phyloP scores from a whole-genome alignment of 2,888 invertebrate genomes.

The Caenorhabditis japonica region DNA sequence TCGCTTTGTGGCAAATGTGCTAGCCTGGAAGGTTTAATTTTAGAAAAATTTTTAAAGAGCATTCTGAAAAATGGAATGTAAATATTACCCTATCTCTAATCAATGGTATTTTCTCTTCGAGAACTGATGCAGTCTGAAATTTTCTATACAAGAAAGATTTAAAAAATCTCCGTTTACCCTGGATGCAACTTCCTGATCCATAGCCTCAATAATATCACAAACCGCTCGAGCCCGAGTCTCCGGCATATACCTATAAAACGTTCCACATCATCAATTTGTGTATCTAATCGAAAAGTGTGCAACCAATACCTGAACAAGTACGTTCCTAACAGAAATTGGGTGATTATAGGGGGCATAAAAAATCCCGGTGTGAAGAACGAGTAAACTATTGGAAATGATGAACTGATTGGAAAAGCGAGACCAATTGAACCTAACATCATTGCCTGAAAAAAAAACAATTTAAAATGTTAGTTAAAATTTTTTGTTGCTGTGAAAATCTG shows the following conservation, averaged over 20 bases:
- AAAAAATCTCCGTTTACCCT: slow-evolving; percentile 26
- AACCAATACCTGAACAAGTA: slow-evolving; percentile 29
- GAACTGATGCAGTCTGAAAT: slow-evolving; percentile 25
- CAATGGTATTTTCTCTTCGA: slow-evolving; percentile 23
- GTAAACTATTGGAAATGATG: slow-evolving; percentile 49
- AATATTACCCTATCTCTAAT: slow-evolving; percentile 23
- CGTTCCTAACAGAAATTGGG: slow-evolving; percentile 30
- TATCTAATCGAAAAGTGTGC: no score
- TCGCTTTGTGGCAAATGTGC: slow-evolving; percentile 27
- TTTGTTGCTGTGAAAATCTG: neutral
- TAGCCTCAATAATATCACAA: slow-evolving; percentile 55
- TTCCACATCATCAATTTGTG: no score
- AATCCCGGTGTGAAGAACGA: slow-evolving; percentile 51
- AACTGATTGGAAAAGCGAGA: slow-evolving; percentile 19
- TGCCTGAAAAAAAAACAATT: slow-evolving; percentile 26
- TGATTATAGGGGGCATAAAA: slow-evolving; percentile 35
- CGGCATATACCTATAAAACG: slow-evolving; percentile 48
- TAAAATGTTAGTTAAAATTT: neutral
- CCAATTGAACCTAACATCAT: slow-evolving; percentile 29
- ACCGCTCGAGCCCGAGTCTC: slow-evolving; percentile 53
- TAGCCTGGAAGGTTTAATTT: slow-evolving; percentile 18
- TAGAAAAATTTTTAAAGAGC: neutral
- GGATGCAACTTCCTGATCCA: slow-evolving; percentile 56
- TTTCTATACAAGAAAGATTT: no score
- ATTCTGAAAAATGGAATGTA: no score